phyloP scores from a whole-genome alignment of 2,113 vertebrate species.

The Colaptes auratus region DNA sequence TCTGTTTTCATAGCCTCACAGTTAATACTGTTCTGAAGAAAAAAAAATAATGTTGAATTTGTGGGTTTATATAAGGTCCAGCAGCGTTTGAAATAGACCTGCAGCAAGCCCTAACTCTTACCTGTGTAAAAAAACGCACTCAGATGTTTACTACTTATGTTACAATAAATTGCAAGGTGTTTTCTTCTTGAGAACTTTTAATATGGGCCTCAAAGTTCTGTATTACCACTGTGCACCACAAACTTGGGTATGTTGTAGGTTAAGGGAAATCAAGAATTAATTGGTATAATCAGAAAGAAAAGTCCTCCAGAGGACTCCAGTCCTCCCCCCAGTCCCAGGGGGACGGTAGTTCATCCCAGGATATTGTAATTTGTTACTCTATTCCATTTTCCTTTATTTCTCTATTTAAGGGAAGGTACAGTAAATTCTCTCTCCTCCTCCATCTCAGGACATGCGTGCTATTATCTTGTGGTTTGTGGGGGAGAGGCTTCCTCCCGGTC shows the following conservation, averaged over 20 bases:
- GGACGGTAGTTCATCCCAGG: no score
- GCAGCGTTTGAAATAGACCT: slow-evolving; percentile 22
- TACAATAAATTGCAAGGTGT: slow-evolving; percentile 47
- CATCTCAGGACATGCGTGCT: no score
- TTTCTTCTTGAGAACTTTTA: slow-evolving; percentile 40
- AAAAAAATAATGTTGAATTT: background rate
- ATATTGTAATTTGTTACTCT: no score
- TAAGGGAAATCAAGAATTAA: no score
- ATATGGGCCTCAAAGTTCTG: background rate
- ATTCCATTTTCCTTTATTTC: no score
- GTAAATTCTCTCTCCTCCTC: no score
- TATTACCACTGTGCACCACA: background rate
- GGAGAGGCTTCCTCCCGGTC: no score
- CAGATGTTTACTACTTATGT: slow-evolving; percentile 55
- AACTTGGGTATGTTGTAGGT: background rate
- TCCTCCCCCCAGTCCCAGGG: no score
- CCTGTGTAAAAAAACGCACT: slow-evolving; percentile 45
- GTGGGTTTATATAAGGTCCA: slow-evolving; percentile 40
- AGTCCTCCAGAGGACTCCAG: no score
- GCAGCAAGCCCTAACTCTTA: slow-evolving; percentile 39
- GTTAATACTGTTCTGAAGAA: slow-evolving; percentile 40
- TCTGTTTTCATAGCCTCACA: slow-evolving; percentile 61
- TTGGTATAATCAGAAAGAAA: no score
- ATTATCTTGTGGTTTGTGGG: no score
- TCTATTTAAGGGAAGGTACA: no score